phyloP scores from a whole-genome alignment of 2,113 vertebrate species.

The Grallaria varia region DNA sequence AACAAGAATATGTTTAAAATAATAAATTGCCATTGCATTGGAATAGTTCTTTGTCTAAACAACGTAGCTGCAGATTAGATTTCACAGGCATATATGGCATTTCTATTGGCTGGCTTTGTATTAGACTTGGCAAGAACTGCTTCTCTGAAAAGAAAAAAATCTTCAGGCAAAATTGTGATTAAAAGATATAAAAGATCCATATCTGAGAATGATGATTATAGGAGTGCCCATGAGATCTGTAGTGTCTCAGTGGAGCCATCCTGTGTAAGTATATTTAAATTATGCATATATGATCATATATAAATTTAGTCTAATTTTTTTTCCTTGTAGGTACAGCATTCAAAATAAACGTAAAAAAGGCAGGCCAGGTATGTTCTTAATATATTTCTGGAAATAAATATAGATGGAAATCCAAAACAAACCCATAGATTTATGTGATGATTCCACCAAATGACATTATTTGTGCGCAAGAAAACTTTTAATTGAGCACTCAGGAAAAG shows the following conservation, averaged over 20 bases:
- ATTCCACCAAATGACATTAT: background rate
- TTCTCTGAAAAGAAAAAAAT: background rate
- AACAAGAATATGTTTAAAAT: background rate
- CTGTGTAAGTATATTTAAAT: background rate
- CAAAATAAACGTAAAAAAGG: background rate
- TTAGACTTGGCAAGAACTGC: background rate
- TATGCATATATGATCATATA: background rate
- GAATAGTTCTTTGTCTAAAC: background rate
- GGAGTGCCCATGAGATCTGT: background rate
- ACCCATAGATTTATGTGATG: background rate
- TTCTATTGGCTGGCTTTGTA: background rate
- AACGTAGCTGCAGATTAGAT: background rate
- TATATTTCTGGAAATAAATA: background rate
- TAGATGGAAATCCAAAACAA: background rate
- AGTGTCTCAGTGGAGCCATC: constrained; percentile 23
- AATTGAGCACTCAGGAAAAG: background rate
- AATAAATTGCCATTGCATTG: background rate
- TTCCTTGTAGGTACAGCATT: background rate
- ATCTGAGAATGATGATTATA: background rate
- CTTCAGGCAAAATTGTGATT: constrained; percentile 8
- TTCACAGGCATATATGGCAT: background rate
- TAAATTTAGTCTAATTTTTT: background rate
- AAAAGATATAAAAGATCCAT: constrained; percentile 5
- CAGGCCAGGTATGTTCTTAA: background rate
- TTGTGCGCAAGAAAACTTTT: background rate